Percentiles rank a stretch among this genome's conserved stretches.
phyloP scores from a whole-genome alignment of 1,140 invertebrate species.

The Drosophila nigromelanica region DNA sequence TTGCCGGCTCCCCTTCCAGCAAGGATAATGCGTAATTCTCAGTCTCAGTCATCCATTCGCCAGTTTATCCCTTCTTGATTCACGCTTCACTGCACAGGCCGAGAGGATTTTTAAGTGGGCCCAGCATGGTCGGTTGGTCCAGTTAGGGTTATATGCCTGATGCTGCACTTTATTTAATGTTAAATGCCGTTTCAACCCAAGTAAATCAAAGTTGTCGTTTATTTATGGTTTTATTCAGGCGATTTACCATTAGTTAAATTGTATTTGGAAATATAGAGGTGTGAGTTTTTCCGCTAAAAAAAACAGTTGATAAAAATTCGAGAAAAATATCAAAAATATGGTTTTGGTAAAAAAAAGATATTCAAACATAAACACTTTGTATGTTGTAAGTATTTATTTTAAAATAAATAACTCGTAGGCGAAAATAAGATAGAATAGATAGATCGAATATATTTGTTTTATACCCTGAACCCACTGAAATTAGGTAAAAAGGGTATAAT shows the following conservation, averaged over 20 bases:
- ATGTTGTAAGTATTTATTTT: no score
- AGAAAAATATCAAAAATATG: no score
- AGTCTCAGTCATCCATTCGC: constrained; percentile 47
- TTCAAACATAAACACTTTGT: no score
- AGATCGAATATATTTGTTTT: no score
- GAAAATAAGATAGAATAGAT: no score
- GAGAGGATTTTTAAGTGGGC: constrained; percentile 28
- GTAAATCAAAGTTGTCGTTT: constrained; percentile 68
- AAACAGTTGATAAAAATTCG: no score
- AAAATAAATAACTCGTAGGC: no score
- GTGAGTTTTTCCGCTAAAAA: neutral
- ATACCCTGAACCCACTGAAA: no score
- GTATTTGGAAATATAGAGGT: neutral
- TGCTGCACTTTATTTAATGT: constrained; percentile 76
- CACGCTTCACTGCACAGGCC: constrained; percentile 50
- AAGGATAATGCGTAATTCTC: constrained; percentile 64
- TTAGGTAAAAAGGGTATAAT: no score
- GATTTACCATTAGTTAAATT: constrained; percentile 64
- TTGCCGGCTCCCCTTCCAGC: constrained; percentile 31
- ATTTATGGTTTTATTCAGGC: constrained; percentile 69
- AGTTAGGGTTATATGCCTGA: constrained; percentile 52
- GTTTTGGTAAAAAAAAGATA: no score
- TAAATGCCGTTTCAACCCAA: constrained; percentile 54
- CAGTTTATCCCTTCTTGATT: constrained; percentile 12
- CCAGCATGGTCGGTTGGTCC: constrained; percentile 22